phyloP scores from a whole-genome alignment of 2,888 invertebrate genomes.

The Platycheirus albimanus region DNA sequence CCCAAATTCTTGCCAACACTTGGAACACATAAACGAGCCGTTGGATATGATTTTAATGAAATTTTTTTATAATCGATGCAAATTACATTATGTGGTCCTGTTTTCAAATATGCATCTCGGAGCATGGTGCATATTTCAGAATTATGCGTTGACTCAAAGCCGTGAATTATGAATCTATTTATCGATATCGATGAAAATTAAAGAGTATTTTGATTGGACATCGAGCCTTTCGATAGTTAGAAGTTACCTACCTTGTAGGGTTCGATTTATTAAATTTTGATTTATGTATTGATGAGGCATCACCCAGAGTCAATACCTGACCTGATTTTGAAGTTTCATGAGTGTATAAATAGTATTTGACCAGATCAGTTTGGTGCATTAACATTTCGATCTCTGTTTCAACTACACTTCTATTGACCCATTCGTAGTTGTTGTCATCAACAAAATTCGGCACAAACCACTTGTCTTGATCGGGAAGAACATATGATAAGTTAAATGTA shows the following conservation, averaged over 20 bases:
- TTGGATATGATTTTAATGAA: background rate
- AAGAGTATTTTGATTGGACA: background rate
- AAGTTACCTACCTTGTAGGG: slow-evolving; percentile 19
- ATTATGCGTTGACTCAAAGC: background rate
- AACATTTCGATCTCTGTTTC: no score
- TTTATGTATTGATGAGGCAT: background rate
- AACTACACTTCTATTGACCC: no score
- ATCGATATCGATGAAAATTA: background rate
- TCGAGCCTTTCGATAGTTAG: background rate
- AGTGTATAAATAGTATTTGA: slow-evolving; percentile 10
- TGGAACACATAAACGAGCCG: background rate
- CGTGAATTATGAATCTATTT: background rate
- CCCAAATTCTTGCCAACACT: slow-evolving; percentile 77
- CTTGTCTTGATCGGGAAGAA: background rate
- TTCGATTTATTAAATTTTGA: background rate
- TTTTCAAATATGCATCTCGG: background rate
- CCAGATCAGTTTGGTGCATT: background rate
- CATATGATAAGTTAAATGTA: background rate
- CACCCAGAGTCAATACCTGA: background rate
- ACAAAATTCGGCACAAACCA: no score
- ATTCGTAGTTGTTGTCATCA: no score
- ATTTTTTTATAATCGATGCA: slow-evolving; percentile 1
- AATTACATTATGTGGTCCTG: slow-evolving; percentile 9
- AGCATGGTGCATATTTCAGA: background rate
- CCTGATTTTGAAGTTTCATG: background rate